phyloP scores from a whole-genome alignment of 1,140 invertebrate genomes.

The Oryctes rhinoceros region DNA sequence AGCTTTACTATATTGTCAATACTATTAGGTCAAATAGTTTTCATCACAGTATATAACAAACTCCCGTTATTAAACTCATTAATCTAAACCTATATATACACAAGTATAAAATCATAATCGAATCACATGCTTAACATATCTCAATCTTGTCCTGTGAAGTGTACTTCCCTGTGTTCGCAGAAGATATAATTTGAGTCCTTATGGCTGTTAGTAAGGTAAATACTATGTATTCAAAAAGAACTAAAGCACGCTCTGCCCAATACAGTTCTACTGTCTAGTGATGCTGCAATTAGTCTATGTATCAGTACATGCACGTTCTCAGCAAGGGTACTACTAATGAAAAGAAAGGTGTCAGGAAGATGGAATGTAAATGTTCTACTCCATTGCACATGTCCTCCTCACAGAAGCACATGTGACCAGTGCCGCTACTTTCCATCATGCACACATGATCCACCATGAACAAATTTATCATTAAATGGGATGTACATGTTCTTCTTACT shows the following conservation, averaged over 20 bases:
- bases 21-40: neutral
- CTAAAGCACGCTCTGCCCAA: slow-evolving; percentile 7
- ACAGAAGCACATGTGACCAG: slow-evolving; percentile 97
- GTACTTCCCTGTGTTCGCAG: slow-evolving; percentile 2
- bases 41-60: slow-evolving; percentile 19
- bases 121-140: neutral
- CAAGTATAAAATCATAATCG: slow-evolving; percentile 8
- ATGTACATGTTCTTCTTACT: slow-evolving; percentile 88
- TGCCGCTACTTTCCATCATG: slow-evolving; percentile 97
- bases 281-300: slow-evolving; percentile 26
- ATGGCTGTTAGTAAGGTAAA: too few relatives aligned
- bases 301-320: slow-evolving; percentile 38
- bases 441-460: slow-evolving; percentile 98
- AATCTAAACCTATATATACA: neutral
- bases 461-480: slow-evolving; percentile 92
- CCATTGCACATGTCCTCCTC: slow-evolving; percentile 95
- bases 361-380: slow-evolving; percentile 48
- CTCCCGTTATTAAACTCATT: neutral
- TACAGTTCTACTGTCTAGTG: slow-evolving; percentile 23
- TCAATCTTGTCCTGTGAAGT: slow-evolving; percentile 8
- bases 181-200: neutral
- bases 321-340: slow-evolving; percentile 30
- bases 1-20: neutral
- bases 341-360: slow-evolving; percentile 48
- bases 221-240: neutral